Percentiles rank a stretch among this genome's conserved stretches.
phyloP scores from a whole-genome alignment of 2,113 vertebrate species.

The Blennius ocellaris region DNA sequence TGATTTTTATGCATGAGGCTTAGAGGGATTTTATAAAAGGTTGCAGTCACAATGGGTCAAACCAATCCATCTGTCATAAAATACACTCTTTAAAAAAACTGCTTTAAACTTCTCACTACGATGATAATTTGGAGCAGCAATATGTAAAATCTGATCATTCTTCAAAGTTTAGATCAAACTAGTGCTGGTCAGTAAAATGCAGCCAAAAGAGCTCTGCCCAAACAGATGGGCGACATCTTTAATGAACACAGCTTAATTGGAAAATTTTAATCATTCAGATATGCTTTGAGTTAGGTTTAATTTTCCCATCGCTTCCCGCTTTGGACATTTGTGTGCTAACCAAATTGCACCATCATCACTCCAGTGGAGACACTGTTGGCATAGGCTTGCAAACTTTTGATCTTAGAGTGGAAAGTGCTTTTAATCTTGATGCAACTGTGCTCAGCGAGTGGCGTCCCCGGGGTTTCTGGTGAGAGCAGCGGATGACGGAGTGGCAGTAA shows the following conservation, averaged over 20 bases:
- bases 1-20: conserved; percentile 27
- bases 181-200: background rate
- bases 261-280: conserved; percentile 40
- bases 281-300: conserved; percentile 29
- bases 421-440: conserved; percentile 71
- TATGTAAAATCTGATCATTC: conserved; percentile 34
- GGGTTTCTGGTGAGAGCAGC: conserved; percentile 55
- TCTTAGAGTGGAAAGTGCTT: conserved; percentile 49
- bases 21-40: conserved; percentile 32
- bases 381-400: conserved; percentile 52
- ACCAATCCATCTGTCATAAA: conserved; percentile 41
- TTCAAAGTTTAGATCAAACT: conserved; percentile 16
- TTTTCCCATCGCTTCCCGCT: conserved; percentile 41
- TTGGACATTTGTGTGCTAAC: conserved; percentile 37
- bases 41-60: conserved; percentile 30
- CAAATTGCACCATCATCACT: conserved; percentile 37
- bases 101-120: conserved; percentile 26
- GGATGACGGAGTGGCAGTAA: conserved; percentile 58
- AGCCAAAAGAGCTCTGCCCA: conserved; percentile 26
- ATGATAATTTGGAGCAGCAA: conserved; percentile 3
- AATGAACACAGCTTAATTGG: conserved; percentile 36
- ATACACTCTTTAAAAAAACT: conserved; percentile 9
- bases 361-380: conserved; percentile 52
- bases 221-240: conserved; percentile 44
- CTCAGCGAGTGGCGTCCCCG: conserved; percentile 38